Evolutionary conservation across 2,113 vertebrate genomes (phyloP), one percentile per base, ranked within the genome.

Genomic region (Callionymus lyra): DNA sequence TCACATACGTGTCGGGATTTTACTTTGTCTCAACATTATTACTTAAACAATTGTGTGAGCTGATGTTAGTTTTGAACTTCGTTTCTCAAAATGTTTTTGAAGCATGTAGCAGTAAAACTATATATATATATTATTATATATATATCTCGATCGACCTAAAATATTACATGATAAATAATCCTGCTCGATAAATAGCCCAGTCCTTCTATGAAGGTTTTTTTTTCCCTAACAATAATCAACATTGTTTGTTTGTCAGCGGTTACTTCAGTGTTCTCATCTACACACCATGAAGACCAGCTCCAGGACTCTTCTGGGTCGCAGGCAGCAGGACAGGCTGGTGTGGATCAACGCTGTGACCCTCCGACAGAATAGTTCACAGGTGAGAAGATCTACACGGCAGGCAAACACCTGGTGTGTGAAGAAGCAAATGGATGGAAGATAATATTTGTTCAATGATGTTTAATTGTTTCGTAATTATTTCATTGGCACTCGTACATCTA

Each of bases 341-440:
- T 71, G 83, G 72, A 63, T 80, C 31, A 82, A 65, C 12, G 34
- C 76, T 0, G 53, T 76, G 32, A 55, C 74, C 0, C 43, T 83
- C 44, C 74, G 84, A 45, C 68, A 82, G 53, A 85, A 67, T 66
- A 84, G 84, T 63, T 70, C 82, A 34, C 79, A 82, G 85, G 84
- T 85, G 31, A 49, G 58, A n/a, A n/a, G n/a, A n/a, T n/a, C n/a
- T n/a, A n/a, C n/a, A n/a, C n/a, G n/a, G n/a, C n/a, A n/a, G n/a
- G n/a, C n/a, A n/a, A n/a, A n/a, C 48, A 1, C 0, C 0, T 14
- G 12, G 10, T 34, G 10, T 18, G 10, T 14, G n/a, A 9, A 1
- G 12, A 5, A n/a, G n/a, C n/a, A n/a, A n/a, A n/a, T n/a, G n/a
- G n/a, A n/a, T n/a, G n/a, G n/a, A n/a, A n/a, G n/a, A n/a, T n/a